A percentile compares a stretch with the other conserved stretches of the same genome.
These are phyloP conservation scores for Myzus persicae DNA, from an alignment of 1,140 invertebrate species.

Conservation along the genomic window DNA sequence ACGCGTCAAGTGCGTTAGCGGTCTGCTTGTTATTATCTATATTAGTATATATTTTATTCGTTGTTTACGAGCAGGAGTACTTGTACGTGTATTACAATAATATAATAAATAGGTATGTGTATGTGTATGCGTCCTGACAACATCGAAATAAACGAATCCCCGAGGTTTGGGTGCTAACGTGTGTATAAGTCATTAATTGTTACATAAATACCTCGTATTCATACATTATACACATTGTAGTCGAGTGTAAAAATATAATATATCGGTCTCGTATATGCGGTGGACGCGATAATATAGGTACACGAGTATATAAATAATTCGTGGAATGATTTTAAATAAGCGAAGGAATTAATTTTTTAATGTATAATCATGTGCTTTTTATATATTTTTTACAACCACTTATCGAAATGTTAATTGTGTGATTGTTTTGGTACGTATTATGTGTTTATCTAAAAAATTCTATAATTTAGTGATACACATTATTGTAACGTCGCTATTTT, in stretches of 20 bases:
- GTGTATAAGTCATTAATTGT: not conserved
- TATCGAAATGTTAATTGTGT: too few relatives aligned
- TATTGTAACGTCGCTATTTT: too few relatives aligned
- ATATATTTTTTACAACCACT: not conserved
- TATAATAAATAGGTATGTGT: not conserved
- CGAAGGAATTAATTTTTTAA: not conserved
- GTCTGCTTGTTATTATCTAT: not conserved
- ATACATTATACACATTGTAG: not conserved
- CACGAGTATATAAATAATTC: not conserved
- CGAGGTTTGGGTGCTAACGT: not conserved
- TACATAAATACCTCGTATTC: not conserved
- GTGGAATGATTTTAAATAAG: not conserved
- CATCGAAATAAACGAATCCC: too few relatives aligned
- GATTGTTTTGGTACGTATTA: too few relatives aligned
- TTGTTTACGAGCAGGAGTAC: not conserved
- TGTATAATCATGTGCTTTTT: not conserved
- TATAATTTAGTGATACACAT: too few relatives aligned
- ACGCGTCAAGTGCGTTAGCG: not conserved
- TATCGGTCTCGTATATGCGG: not conserved
- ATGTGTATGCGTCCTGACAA: not conserved
- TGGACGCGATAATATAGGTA: not conserved
- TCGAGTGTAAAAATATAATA: not conserved
- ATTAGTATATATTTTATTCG: not conserved
- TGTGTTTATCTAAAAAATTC: too few relatives aligned
- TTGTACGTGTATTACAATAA: not conserved